Evolutionary conservation across 2,113 vertebrate species (phyloP).

Genomic region (Mustela lutreola): DNA sequence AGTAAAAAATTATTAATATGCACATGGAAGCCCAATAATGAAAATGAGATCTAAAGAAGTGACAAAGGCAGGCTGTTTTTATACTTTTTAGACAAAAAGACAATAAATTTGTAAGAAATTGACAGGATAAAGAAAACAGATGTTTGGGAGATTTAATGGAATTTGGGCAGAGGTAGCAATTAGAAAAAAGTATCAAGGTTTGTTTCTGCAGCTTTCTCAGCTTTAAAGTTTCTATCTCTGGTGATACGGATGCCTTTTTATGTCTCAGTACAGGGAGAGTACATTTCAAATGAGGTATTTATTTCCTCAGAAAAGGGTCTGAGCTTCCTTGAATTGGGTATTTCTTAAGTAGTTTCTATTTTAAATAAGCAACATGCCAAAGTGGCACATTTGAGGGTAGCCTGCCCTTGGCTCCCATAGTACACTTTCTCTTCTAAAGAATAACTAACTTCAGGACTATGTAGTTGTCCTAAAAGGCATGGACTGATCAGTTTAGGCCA

Average conservation of each 20-base stretch:
- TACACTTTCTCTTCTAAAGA: neutral
- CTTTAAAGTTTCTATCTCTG: neutral
- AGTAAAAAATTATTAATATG: neutral
- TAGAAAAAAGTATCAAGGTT: neutral
- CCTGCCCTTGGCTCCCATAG: neutral
- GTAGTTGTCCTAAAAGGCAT: neutral
- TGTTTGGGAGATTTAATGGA: neutral
- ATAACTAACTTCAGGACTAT: neutral
- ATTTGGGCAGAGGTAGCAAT: neutral
- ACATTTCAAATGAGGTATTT: neutral
- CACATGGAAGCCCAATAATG: neutral
- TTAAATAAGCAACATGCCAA: neutral
- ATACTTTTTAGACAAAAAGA: neutral
- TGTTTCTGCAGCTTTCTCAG: neutral
- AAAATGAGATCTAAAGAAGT: neutral
- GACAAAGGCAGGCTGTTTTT: neutral
- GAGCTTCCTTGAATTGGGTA: neutral
- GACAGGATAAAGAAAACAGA: neutral
- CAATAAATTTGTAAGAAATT: neutral
- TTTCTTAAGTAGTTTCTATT: neutral
- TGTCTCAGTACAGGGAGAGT: neutral
- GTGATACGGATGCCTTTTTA: neutral
- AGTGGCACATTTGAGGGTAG: neutral
- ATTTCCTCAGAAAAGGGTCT: neutral
- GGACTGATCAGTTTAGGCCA: neutral